Evolutionary conservation across 2,888 invertebrate genomes (phyloP).

Genomic region (Ferrisia virgata): DNA sequence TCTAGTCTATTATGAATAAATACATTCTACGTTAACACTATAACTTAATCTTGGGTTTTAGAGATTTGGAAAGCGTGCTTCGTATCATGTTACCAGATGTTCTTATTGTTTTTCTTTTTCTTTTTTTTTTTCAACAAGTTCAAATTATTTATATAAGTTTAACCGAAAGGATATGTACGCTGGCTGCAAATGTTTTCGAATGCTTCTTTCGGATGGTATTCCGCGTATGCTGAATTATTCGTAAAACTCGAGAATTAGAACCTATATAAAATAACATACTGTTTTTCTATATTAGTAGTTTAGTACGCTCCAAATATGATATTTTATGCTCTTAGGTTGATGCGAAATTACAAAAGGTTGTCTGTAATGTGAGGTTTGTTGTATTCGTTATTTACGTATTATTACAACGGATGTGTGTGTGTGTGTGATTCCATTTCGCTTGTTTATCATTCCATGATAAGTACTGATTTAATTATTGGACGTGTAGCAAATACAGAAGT

Average conservation of each 20-base stretch:
- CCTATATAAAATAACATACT: background rate
- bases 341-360: background rate
- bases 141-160: slow-evolving; percentile 3
- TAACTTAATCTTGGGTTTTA: background rate
- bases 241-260: background rate
- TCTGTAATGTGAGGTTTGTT: background rate
- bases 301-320: background rate
- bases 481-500: background rate
- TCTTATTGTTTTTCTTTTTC: background rate
- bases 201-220: background rate
- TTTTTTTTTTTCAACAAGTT: background rate
- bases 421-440: background rate
- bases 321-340: background rate
- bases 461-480: background rate
- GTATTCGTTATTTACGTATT: background rate
- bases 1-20: slow-evolving; percentile 25
- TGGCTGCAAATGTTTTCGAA: background rate
- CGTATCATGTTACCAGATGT: slow-evolving; percentile 5
- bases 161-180: background rate
- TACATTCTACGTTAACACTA: background rate
- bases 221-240: background rate
- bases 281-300: background rate
- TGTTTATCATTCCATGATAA: slow-evolving; percentile 22
- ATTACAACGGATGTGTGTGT: background rate
- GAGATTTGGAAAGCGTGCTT: background rate